These are phyloP conservation scores for Chondrilla cf. caribensis DNA, from an alignment of 37 sponge, comb jelly and placozoan genomes.

Conservation along the genomic window DNA sequence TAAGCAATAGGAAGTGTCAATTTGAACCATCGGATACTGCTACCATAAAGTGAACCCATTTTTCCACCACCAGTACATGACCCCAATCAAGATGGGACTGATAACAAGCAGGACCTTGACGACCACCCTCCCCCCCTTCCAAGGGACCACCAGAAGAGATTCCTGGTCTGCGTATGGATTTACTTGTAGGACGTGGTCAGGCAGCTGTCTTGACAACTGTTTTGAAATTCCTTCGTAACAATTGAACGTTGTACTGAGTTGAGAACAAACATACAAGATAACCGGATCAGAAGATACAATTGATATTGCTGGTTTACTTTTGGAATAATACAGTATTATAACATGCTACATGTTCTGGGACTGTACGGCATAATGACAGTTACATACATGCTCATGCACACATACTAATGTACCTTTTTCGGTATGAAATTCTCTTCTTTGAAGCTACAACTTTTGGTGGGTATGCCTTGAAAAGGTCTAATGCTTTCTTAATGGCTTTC, in stretches of 20 bases:
- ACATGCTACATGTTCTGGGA: too few relatives aligned
- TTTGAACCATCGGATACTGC: too few relatives aligned
- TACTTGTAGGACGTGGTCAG: slow-evolving; percentile 11
- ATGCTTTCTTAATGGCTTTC: slow-evolving; percentile 32
- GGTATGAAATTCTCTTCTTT: slow-evolving; percentile 2
- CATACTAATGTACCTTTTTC: background rate
- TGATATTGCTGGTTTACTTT: too few relatives aligned
- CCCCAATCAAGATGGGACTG: slow-evolving; percentile 10
- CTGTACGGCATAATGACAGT: too few relatives aligned
- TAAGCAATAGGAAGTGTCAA: too few relatives aligned
- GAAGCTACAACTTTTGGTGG: slow-evolving; percentile 41
- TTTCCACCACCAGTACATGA: background rate
- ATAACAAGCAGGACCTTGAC: background rate
- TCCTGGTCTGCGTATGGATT: slow-evolving; percentile 16
- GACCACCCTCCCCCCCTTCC: background rate
- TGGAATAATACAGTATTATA: too few relatives aligned
- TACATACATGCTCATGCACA: too few relatives aligned
- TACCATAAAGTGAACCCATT: too few relatives aligned
- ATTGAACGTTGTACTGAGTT: background rate
- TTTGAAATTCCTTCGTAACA: background rate
- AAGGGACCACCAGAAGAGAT: background rate
- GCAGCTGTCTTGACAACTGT: background rate
- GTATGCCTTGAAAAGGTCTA: slow-evolving; percentile 32
- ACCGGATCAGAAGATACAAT: too few relatives aligned
- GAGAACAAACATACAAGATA: too few relatives aligned